A percentile compares a stretch with the other conserved stretches of the same genome.
These are phyloP conservation scores for Listrodromus nycthemerus DNA, from an alignment of 2,888 invertebrate species.

Conservation along the genomic window DNA sequence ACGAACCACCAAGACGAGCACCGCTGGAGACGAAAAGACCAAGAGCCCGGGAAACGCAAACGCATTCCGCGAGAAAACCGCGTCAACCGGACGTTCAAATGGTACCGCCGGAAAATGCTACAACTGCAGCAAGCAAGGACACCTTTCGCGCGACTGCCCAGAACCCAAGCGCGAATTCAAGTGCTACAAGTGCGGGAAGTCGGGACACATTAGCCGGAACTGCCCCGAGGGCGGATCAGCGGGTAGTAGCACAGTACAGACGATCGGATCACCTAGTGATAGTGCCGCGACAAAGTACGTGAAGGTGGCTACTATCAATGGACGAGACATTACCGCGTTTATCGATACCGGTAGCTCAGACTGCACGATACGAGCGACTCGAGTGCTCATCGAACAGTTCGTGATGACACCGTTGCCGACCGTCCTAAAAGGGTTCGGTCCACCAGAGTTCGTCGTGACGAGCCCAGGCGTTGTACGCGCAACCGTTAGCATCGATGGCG, in stretches of 20 bases:
- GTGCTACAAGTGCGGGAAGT: slow-evolving; percentile 5
- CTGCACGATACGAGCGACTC: slow-evolving; percentile 23
- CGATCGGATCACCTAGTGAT: background rate
- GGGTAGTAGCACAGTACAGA: background rate
- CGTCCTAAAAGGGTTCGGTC: slow-evolving; percentile 26
- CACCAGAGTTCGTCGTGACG: background rate
- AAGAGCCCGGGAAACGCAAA: background rate
- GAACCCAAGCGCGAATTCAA: background rate
- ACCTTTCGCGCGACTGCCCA: slow-evolving; percentile 17
- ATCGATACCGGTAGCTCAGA: slow-evolving; percentile 40
- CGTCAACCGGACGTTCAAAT: background rate
- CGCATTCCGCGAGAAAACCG: background rate
- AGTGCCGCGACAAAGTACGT: background rate
- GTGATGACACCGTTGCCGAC: background rate
- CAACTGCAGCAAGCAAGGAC: slow-evolving; percentile 13
- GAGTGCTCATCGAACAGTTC: slow-evolving; percentile 1
- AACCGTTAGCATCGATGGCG: background rate
- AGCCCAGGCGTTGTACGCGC: slow-evolving; percentile 10
- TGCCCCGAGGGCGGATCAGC: background rate
- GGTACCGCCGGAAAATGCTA: slow-evolving; percentile 1
- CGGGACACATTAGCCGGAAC: background rate
- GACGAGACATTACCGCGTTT: slow-evolving; percentile 5
- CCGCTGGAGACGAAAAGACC: background rate
- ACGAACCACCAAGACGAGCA: background rate
- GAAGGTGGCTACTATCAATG: background rate